Evolutionary conservation across 2,797 vertebrate species (phyloP).

Genomic region (Carduelis carduelis): DNA sequence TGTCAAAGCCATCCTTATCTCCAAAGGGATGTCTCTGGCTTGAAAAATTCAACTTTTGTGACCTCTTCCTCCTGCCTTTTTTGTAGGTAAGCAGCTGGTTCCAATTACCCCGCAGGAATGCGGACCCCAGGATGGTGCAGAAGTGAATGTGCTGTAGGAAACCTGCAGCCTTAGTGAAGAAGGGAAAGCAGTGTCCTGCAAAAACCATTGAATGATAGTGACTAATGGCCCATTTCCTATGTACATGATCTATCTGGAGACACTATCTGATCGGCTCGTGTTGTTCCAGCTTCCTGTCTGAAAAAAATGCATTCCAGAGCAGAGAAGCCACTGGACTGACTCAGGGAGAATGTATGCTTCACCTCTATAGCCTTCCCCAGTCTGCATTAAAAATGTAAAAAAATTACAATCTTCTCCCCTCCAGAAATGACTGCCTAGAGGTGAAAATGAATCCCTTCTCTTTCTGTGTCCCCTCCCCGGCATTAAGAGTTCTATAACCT

Average conservation of each 20-base stretch:
- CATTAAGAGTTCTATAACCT: not conserved
- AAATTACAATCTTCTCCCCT: not conserved
- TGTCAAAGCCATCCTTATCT: not conserved
- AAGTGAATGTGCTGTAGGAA: not conserved
- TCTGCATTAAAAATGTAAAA: not conserved
- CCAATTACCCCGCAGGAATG: not conserved
- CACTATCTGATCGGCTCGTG: not conserved
- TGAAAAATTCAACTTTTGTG: not conserved
- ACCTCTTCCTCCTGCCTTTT: not conserved
- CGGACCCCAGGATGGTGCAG: fast-evolving
- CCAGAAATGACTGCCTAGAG: not conserved
- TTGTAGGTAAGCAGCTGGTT: not conserved
- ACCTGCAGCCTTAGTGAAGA: not conserved
- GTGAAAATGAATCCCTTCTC: not conserved
- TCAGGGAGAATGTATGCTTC: not conserved
- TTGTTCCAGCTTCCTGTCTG: not conserved
- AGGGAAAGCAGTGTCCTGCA: not conserved
- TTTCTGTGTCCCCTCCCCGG: not conserved
- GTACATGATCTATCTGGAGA: not conserved
- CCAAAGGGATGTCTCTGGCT: not conserved
- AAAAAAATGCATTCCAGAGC: not conserved
- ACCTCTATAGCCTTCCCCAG: not conserved
- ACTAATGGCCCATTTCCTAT: not conserved
- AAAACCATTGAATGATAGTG: not conserved
- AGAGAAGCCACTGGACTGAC: not conserved